Evolutionary conservation across 1,140 invertebrate genomes (phyloP).

Genomic region (Zaprionus vittiger): DNA sequence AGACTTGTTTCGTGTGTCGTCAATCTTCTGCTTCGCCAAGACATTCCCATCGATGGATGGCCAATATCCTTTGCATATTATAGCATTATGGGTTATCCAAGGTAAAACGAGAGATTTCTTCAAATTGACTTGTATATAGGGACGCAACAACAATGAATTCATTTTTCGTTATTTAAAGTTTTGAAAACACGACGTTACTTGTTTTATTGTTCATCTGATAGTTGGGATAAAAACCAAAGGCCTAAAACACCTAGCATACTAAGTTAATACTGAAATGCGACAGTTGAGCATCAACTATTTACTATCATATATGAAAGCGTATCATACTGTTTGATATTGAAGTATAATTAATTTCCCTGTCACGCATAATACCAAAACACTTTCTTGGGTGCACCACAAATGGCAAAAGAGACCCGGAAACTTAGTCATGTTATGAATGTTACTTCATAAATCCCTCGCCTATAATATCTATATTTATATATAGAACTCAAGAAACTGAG

Average conservation of each 20-base stretch:
- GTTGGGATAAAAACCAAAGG: background rate
- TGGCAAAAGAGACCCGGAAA: background rate
- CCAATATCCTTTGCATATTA: background rate
- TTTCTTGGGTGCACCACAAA: background rate
- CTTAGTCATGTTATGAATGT: conserved; percentile 31
- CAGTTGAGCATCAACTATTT: too few relatives aligned
- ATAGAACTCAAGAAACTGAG: conserved; percentile 28
- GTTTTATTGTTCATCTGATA: background rate
- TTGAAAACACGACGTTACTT: background rate
- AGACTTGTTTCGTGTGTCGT: too few relatives aligned
- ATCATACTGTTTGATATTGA: too few relatives aligned
- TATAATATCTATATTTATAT: conserved; percentile 43
- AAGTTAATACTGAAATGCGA: background rate
- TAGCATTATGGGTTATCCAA: background rate
- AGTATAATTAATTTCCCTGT: background rate
- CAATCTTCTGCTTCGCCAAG: background rate
- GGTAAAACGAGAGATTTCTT: conserved; percentile 15
- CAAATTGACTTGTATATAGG: conserved; percentile 1
- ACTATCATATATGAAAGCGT: too few relatives aligned
- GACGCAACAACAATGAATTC: conserved; percentile 28
- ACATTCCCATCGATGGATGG: background rate
- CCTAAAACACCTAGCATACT: background rate
- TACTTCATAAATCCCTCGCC: conserved; percentile 24
- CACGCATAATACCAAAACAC: background rate
- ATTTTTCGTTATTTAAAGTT: conserved; percentile 6